Percentiles rank a stretch among this genome's conserved stretches.
Evolutionary conservation across 2,113 vertebrate species (phyloP).

Genomic region (Empidonax traillii): DNA sequence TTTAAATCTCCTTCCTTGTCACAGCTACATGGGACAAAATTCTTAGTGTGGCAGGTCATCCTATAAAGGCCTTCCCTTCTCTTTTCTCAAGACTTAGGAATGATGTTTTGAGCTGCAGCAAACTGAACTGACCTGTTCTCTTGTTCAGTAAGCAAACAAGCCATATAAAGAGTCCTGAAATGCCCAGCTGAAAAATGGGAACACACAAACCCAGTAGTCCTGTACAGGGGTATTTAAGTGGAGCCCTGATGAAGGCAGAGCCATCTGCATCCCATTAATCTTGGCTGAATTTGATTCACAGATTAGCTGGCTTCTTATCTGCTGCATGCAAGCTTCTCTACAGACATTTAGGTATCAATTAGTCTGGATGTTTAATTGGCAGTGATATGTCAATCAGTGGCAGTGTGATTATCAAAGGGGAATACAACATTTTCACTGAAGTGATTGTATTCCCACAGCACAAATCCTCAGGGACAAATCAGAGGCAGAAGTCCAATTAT

Average conservation of each 20-base stretch:
- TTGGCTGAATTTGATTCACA: neutral
- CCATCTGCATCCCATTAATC: neutral
- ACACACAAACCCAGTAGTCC: neutral
- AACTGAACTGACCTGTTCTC: neutral
- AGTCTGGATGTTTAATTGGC: neutral
- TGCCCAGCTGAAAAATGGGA: neutral
- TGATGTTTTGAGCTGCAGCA: neutral
- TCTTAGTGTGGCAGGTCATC: neutral
- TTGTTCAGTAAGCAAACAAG: neutral
- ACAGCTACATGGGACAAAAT: neutral
- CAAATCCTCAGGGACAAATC: neutral
- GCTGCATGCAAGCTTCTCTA: neutral
- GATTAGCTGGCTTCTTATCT: neutral
- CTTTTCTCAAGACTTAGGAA: neutral
- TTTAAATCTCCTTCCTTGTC: neutral
- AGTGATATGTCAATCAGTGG: neutral
- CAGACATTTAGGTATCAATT: neutral
- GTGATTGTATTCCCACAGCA: neutral
- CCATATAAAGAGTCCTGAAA: accelerated
- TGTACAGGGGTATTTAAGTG: no score
- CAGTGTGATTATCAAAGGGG: neutral
- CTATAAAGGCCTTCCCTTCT: neutral
- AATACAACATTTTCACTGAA: neutral
- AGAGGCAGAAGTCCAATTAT: neutral
- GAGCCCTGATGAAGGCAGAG: neutral